Evolutionary conservation across 2,797 vertebrate genomes (phyloP).

Genomic region (Parauchenoglanis ngamensis): DNA sequence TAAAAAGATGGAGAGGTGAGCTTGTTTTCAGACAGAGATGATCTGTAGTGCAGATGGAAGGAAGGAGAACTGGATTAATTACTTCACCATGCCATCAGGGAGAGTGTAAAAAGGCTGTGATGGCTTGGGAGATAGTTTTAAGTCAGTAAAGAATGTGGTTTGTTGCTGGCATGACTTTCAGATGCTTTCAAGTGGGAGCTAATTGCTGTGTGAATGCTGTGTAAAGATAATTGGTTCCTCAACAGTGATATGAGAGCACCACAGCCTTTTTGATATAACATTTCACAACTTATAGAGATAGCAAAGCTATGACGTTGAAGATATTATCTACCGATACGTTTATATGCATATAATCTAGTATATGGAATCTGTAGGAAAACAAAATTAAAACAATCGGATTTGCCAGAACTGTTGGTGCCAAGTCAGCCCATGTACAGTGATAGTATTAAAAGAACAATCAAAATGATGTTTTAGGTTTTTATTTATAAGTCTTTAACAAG

Average conservation of each 20-base stretch:
- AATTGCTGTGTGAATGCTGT: slow-evolving; percentile 48
- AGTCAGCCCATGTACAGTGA: background rate
- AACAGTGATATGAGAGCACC: slow-evolving; percentile 22
- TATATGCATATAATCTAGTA: background rate
- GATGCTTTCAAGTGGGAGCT: slow-evolving; percentile 23
- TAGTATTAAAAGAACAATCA: background rate
- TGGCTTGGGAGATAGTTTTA: slow-evolving; percentile 36
- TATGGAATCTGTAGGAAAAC: background rate
- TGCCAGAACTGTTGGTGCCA: background rate
- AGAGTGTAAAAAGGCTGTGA: slow-evolving; percentile 4
- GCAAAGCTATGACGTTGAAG: background rate
- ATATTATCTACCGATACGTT: background rate
- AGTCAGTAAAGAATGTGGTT: slow-evolving; percentile 40
- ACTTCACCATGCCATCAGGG: slow-evolving; percentile 60
- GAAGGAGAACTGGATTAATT: slow-evolving; percentile 63
- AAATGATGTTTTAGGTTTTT: background rate
- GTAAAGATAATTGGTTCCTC: slow-evolving; percentile 46
- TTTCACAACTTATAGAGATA: background rate
- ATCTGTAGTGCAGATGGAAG: slow-evolving; percentile 31
- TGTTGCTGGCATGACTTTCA: slow-evolving; percentile 30
- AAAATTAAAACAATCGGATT: background rate
- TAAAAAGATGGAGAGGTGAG: background rate
- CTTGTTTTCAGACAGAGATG: background rate
- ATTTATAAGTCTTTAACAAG: background rate
- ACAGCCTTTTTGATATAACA: slow-evolving; percentile 24